Base-by-base conservation (phyloP, 2,113 vertebrate species). In the Camelus bactrianus region DNA sequence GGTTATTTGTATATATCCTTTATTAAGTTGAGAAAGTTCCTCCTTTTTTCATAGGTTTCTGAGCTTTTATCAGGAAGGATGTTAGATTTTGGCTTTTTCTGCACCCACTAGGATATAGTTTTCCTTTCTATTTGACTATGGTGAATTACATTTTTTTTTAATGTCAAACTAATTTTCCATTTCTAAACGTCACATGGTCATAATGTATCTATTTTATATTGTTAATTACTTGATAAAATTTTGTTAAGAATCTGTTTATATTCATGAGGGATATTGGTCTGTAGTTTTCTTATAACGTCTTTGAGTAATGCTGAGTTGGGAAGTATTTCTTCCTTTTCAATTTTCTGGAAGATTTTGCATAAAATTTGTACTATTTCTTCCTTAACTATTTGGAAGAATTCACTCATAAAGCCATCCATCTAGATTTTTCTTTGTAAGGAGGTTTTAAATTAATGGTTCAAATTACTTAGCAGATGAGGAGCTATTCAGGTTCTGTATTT, bases 31-130 rank as follows among this genome's bases (percentile, higher is more conserved):
- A 83, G 12, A 22, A 91, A 58, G 19, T 50, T 95, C 35, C n/a
- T 82, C 83, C 10, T 72, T 91, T 91, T 76, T 70, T 56, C 58
- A 80, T 62, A 85, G 26, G 13, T 84, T 82, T 89, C 84, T 80
- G 24, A 94, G 69, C 35, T 92, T 81, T 80, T 69, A 67, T 89
- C 32, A 72, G 32, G 62, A 93, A 50, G 38, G 11, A 67, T 70
- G 24, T 32, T 56, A 12, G 15, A 82, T 76, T 88, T 86, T 67
- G 54, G 62, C 4, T 42, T 83, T 81, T 91, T 85, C 77, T 62
- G 58, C 4, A 62, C 1, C 17, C 16, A 38, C 5, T 92, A 30
- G 7, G 24, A 81, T 30, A 83, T 73, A 48, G 46, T 76, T 73
- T 89, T 72, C n/a, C n/a, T 79, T 72, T 79, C 32, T 94, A 6